Evolutionary conservation across 1,140 invertebrate genomes (phyloP), one percentile per base, ranked within the genome.

Genomic region (Drosophila azteca): DNA sequence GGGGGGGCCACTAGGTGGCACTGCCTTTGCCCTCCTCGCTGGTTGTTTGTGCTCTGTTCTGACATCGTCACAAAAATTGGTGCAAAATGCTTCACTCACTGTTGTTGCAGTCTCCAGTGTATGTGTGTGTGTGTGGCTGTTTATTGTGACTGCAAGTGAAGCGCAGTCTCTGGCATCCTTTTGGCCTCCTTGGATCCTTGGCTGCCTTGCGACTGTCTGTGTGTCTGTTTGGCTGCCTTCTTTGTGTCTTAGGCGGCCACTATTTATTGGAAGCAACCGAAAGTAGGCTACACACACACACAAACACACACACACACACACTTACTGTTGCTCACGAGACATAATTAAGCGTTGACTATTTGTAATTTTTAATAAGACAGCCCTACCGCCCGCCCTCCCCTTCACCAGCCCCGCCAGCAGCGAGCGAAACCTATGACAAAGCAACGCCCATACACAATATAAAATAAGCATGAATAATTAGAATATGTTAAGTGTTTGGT

Each of bases 381-480:
- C 52, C 53, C 52, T 49, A 50, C 44, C 59, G 54, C 49, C 24
- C 26, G 15, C 46, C 17, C 24, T 9, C 43, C 35, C 22, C 43
- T 7, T 6, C 22, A 3, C 31, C 31, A 4, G 11, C 11, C 2
- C 45, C 15, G 22, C 45, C n/a, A 17, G 8, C 6, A 13, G 39
- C 22, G n/a, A 20, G 24, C 41, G 17, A 51, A 26, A 29, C 7
- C 22, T 26, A 39, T 43, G 61, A 65, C 45, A 76, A 75, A 51
- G 65, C 50, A 77, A 43, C 48, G 39, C 50, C 48, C 81, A 81
- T 67, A 89, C 82, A 88, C 84, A 88, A 88, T 84, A 89, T 74
- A 90, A 90, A 88, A 90, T 90, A 90, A 90, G 88, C 88, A 90
- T 90, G 88, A 90, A 90, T 90, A 90, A 90, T 90, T 90, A 90